phyloP scores from a whole-genome alignment of 1,140 invertebrate species.

The Apis florea region DNA sequence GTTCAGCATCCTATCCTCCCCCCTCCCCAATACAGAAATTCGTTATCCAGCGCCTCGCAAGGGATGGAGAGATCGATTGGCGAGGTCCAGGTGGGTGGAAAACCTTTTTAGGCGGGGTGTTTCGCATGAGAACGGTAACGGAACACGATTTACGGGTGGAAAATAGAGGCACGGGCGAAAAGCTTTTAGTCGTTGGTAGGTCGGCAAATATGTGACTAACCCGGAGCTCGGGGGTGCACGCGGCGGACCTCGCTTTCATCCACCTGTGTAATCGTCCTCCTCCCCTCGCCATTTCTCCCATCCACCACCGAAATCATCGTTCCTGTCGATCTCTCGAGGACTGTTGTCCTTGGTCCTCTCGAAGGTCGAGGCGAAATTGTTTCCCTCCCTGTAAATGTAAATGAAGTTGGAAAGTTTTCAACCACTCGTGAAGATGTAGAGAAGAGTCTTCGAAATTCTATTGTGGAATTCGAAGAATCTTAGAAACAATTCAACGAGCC shows the following conservation, averaged over 20 bases:
- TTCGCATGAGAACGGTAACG: slow-evolving; percentile 60
- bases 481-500: no score
- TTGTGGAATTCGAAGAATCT: no score
- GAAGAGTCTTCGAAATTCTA: no score
- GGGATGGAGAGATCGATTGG: neutral
- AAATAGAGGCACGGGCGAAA: slow-evolving; percentile 70
- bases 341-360: no score
- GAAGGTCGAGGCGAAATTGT: no score
- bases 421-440: no score
- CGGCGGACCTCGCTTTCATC: slow-evolving; percentile 61
- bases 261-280: slow-evolving; percentile 66
- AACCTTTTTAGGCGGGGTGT: slow-evolving; percentile 56
- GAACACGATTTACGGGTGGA: slow-evolving; percentile 69
- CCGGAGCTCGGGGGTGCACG: slow-evolving; percentile 46
- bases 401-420: no score
- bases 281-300: neutral
- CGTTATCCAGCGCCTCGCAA: neutral
- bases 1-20: no score
- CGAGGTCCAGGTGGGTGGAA: no score
- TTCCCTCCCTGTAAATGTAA: no score
- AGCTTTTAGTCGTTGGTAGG: slow-evolving; percentile 73
- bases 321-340: no score
- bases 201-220: slow-evolving; percentile 72
- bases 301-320: slow-evolving; percentile 30
- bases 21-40: neutral